These are phyloP conservation scores for Caenorhabditis sp. DNA, from an alignment of 2,888 invertebrate genomes.

Conservation along the genomic window DNA sequence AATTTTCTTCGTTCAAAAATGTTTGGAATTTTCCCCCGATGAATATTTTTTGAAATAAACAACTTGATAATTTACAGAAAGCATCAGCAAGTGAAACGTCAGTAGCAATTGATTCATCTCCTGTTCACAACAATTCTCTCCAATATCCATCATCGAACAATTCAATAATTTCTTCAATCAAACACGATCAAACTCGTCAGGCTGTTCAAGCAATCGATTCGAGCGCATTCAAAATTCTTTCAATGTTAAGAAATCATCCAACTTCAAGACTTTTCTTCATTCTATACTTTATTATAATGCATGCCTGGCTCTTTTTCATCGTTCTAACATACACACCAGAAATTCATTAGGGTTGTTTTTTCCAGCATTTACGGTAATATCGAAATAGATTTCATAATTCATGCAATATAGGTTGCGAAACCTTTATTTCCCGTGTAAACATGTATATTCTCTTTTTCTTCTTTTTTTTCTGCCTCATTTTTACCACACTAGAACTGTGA, in stretches of 20 bases:
- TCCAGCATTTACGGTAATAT: background rate
- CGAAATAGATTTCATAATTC: too few species aligned
- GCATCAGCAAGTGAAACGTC: constrained; percentile 39
- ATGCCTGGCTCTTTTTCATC: constrained; percentile 84
- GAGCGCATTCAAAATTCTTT: constrained; percentile 42
- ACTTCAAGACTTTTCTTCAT: constrained; percentile 83
- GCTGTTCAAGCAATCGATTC: constrained; percentile 43
- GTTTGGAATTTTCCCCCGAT: too few species aligned
- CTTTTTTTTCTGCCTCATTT: background rate
- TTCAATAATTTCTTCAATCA: constrained; percentile 30
- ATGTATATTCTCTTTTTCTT: background rate
- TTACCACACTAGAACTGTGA: background rate
- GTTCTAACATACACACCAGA: constrained; percentile 80
- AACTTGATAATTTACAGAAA: too few species aligned
- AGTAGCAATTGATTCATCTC: constrained; percentile 36
- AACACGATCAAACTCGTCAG: constrained; percentile 38
- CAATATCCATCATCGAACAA: constrained; percentile 14
- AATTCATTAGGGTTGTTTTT: constrained; percentile 68
- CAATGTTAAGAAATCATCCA: constrained; percentile 75
- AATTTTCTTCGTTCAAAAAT: too few species aligned
- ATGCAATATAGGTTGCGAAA: too few species aligned
- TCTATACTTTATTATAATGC: constrained; percentile 84
- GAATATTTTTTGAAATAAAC: too few species aligned
- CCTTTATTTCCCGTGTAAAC: background rate
- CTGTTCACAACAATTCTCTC: constrained; percentile 12